A percentile compares a stretch with the other conserved stretches of the same genome.
Evolutionary conservation across 2,888 invertebrate genomes (phyloP).

Genomic region (Desoria tigrina): DNA sequence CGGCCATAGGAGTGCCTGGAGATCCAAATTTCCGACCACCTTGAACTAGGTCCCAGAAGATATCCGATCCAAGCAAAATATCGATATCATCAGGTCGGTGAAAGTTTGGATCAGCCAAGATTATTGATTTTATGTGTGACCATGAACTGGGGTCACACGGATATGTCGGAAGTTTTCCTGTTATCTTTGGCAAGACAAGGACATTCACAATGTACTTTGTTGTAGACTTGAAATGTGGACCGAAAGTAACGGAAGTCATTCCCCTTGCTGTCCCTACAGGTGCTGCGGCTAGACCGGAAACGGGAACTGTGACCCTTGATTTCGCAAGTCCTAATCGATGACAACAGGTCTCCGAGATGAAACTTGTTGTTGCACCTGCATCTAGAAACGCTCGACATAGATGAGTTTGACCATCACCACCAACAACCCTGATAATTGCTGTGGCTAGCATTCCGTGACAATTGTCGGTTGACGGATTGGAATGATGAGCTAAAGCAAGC

Average conservation of each 20-base stretch:
- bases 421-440: slow-evolving; percentile 2
- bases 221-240: not conserved
- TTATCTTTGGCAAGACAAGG: slow-evolving; percentile 16
- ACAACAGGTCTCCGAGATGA: slow-evolving; percentile 8
- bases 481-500: not conserved
- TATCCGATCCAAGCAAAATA: slow-evolving; percentile 31
- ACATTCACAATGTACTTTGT: slow-evolving; percentile 8
- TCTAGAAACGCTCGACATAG: slow-evolving; percentile 13
- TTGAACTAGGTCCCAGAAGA: not conserved
- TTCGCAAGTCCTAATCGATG: not conserved
- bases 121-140: slow-evolving; percentile 17
- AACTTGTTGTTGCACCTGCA: slow-evolving; percentile 9
- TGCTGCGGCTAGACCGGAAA: not conserved
- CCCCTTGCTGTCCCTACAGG: slow-evolving; percentile 5
- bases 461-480: not conserved
- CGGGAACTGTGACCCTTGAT: not conserved
- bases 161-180: slow-evolving; percentile 6
- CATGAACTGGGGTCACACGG: not conserved
- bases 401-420: not conserved
- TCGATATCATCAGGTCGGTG: slow-evolving; percentile 17
- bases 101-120: slow-evolving; percentile 33
- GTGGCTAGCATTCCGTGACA: slow-evolving; percentile 5
- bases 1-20: slow-evolving; percentile 1
- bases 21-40: not conserved
- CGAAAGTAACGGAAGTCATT: not conserved